A percentile compares a stretch with the other conserved stretches of the same genome.
Conservation (phyloP, 1,140 invertebrate species). For the Cotesia glomerata region DNA sequence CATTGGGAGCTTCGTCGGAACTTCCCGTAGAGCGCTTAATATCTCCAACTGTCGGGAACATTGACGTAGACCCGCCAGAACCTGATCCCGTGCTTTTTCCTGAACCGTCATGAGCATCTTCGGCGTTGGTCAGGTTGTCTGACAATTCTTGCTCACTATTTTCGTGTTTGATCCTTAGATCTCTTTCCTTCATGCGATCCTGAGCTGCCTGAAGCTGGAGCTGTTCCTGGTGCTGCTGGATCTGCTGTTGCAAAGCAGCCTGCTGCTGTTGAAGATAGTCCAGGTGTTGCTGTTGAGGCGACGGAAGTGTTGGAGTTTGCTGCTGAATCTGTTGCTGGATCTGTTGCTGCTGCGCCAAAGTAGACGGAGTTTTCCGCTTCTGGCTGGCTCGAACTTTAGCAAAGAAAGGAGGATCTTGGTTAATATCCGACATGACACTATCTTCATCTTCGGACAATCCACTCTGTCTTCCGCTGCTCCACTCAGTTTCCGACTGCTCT, state of each 20-base stretch:
- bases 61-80: slow-evolving; percentile 65
- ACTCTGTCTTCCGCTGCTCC: slow-evolving; percentile 72
- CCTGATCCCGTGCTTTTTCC: slow-evolving; percentile 68
- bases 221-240: slow-evolving; percentile 54
- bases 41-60: slow-evolving; percentile 78
- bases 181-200: slow-evolving; percentile 52
- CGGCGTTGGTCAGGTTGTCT: slow-evolving; percentile 63
- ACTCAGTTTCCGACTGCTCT: slow-evolving; percentile 80
- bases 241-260: slow-evolving; percentile 54
- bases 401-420: slow-evolving; percentile 69
- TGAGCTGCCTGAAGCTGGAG: slow-evolving; percentile 50
- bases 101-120: slow-evolving; percentile 64
- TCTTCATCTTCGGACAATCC: slow-evolving; percentile 75
- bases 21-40: slow-evolving; percentile 68
- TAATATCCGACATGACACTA: slow-evolving; percentile 72
- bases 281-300: slow-evolving; percentile 34
- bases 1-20: slow-evolving; percentile 60
- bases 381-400: slow-evolving; percentile 67
- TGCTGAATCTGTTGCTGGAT: slow-evolving; percentile 39
- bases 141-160: slow-evolving; percentile 60
- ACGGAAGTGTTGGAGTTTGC: background rate
- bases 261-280: slow-evolving; percentile 44
- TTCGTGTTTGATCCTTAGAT: slow-evolving; percentile 42
- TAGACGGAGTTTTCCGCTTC: slow-evolving; percentile 55
- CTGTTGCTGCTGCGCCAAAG: slow-evolving; percentile 29